Evolutionary conservation across 2,888 invertebrate species (phyloP), one percentile per base, ranked within the genome.

Genomic region (Drosophila tanythrix): DNA sequence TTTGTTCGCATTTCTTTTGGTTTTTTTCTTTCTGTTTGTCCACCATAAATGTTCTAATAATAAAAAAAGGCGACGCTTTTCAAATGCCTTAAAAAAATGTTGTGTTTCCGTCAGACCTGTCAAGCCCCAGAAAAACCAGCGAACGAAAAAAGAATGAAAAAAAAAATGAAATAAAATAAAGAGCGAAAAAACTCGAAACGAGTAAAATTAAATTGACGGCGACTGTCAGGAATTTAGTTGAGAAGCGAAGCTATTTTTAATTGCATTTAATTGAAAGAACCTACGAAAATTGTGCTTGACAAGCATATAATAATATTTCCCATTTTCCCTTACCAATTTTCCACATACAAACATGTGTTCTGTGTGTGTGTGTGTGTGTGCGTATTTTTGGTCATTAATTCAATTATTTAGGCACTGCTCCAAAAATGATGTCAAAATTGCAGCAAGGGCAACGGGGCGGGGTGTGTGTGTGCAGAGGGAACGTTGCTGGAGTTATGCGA

Each of bases 261-360:
- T 89, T 90, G 88, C 83, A 74, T 89, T 82, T 83, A 89, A 90
- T 90, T 90, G 88, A 79, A 67, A 63, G 73, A 77, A 74, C 70
- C 89, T 76, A 65, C 79, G 67, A 71, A 71, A 75, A 79, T 79
- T 65, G 40, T 62, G 79, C 77, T 74, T 88, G 87, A 88, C 85
- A 90, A 65, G 81, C 80, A 77, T 21, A 46, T 15, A 77, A 87
- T 88, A 3, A 36, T 83, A 62, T 65, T 8, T 55, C 48, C 33
- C 43, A 21, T 43, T 57, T 66, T 66, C 62, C 53, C 21, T 56
- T 65, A 48, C 48, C 58, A 64, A 60, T 68, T 62, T 56, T 27
- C 29, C n/a, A n/a, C 29, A 29, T 27, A 13, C 18, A 21, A 25
- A 36, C 5, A 11, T 6, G 4, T 27, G n/a, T 36, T 50, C 48